A percentile compares a stretch with the other conserved stretches of the same genome.
These are phyloP conservation scores for Lycorma delicatula DNA, from an alignment of 1,140 invertebrate genomes.

Conservation along the genomic window DNA sequence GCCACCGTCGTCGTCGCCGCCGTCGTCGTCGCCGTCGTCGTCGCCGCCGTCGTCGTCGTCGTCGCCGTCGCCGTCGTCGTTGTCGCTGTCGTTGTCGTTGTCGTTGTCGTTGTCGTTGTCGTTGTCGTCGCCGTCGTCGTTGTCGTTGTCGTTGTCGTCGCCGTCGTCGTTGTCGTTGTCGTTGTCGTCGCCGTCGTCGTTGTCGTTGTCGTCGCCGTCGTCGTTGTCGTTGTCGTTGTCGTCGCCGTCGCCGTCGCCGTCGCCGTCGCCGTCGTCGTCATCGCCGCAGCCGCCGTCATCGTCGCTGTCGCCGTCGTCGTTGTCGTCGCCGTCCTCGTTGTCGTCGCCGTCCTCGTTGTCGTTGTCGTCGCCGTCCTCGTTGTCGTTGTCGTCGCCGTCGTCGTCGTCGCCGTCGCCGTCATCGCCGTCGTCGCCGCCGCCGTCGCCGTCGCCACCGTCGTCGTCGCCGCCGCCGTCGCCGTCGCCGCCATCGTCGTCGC, in stretches of 20 bases:
- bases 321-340: background rate
- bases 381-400: slow-evolving; percentile 2
- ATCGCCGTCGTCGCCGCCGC: background rate
- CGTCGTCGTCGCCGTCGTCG: background rate
- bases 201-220: background rate
- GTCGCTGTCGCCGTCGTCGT: background rate
- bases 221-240: background rate
- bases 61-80: background rate
- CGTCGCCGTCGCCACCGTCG: slow-evolving; percentile 1
- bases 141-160: background rate
- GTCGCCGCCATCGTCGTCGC: background rate
- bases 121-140: background rate
- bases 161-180: background rate
- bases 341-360: background rate
- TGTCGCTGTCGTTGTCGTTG: background rate
- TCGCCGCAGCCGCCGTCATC: background rate
- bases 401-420: slow-evolving; percentile 2
- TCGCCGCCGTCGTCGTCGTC: background rate
- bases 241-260: background rate
- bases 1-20: background rate
- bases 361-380: background rate
- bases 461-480: background rate
- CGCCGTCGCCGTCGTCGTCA: background rate
- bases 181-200: background rate
- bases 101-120: background rate